These are phyloP conservation scores for Grallaria varia DNA, from an alignment of 2,113 vertebrate genomes.

Conservation along the genomic window DNA sequence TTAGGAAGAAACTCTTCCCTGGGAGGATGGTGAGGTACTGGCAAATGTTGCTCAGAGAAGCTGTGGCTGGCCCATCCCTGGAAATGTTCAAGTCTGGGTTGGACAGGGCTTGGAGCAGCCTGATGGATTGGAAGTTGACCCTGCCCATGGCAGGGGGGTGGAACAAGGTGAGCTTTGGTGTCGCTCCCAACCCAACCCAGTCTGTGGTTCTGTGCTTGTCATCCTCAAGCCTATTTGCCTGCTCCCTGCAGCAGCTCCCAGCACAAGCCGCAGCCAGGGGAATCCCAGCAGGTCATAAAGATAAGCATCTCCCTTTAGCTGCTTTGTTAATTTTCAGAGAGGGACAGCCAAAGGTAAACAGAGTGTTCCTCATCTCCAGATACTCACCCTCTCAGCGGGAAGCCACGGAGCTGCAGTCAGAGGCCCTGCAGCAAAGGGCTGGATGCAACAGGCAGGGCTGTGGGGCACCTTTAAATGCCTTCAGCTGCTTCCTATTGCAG, in stretches of 20 bases:
- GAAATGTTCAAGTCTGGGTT: neutral
- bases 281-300: neutral
- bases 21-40: neutral
- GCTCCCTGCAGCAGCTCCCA: neutral
- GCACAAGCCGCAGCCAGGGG: neutral
- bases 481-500: neutral
- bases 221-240: neutral
- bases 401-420: neutral
- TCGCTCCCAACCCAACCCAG: neutral
- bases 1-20: neutral
- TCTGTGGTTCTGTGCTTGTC: neutral
- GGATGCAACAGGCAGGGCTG: rapidly evolving
- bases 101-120: rapidly evolving
- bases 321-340: neutral
- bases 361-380: neutral
- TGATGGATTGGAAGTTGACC: neutral
- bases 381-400: neutral
- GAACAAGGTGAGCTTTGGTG: neutral
- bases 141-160: neutral
- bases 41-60: neutral
- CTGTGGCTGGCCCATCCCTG: neutral
- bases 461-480: neutral
- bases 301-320: neutral
- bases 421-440: neutral
- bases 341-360: neutral